These are phyloP conservation scores for Meloidogyne hapla DNA, from an alignment of 1,140 invertebrate species.

Conservation along the genomic window DNA sequence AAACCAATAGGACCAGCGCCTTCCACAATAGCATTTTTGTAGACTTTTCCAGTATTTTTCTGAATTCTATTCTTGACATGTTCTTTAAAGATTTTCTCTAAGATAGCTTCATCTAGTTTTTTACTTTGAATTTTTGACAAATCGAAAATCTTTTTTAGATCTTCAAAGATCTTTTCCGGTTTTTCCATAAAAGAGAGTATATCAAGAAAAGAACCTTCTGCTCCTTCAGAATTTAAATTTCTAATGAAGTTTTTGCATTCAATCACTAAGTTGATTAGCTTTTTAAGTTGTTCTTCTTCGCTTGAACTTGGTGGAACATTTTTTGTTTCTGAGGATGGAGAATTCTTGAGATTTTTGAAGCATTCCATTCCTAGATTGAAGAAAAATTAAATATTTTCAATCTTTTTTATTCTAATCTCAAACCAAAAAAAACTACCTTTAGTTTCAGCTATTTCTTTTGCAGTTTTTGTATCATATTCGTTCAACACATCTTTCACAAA, in stretches of 20 bases:
- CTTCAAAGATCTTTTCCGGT: background rate
- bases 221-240: slow-evolving; percentile 15
- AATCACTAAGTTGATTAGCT: background rate
- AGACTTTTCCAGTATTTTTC: background rate
- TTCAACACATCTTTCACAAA: too few species aligned
- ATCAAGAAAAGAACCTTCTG: too few species aligned
- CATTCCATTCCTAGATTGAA: too few species aligned
- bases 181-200: slow-evolving; percentile 19
- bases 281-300: too few species aligned
- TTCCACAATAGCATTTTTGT: background rate
- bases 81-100: background rate
- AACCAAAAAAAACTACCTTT: too few species aligned
- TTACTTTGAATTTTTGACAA: slow-evolving; percentile 12
- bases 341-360: too few species aligned
- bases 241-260: slow-evolving; percentile 23
- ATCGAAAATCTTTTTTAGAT: background rate
- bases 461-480: too few species aligned
- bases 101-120: slow-evolving; percentile 15
- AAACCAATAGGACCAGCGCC: slow-evolving; percentile 19
- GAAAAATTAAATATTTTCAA: too few species aligned
- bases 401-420: too few species aligned
- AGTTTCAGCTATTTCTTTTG: too few species aligned
- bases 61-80: background rate
- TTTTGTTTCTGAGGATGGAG: too few species aligned
- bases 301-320: too few species aligned